phyloP scores from a whole-genome alignment of 30 jellyfish, hydroid and myxozoan species.

The Cassiopea xamachana region DNA sequence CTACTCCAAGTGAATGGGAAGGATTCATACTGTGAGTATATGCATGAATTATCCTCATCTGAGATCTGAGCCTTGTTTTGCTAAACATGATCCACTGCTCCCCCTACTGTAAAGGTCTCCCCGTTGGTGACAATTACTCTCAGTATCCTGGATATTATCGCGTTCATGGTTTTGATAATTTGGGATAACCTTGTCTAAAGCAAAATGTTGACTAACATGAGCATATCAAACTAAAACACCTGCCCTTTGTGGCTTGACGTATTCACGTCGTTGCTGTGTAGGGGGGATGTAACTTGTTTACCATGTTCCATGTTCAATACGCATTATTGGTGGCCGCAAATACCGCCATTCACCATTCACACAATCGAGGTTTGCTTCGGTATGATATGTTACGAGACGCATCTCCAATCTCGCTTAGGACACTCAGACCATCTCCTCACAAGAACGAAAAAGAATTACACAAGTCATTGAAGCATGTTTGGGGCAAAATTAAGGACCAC shows the following conservation, averaged over 20 bases:
- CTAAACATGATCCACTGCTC: not conserved
- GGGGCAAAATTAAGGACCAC: conserved; percentile 80
- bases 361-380: not conserved
- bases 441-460: conserved; percentile 75
- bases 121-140: not conserved
- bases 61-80: not conserved
- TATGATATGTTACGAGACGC: not conserved
- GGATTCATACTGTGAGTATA: conserved; percentile 61
- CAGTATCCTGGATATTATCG: not conserved
- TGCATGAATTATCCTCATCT: not conserved
- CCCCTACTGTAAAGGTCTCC: not conserved
- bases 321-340: conserved; percentile 9
- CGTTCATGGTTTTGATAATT: not conserved
- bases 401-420: not conserved
- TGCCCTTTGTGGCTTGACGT: not conserved
- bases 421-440: conserved; percentile 76
- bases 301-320: not conserved
- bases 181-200: not conserved
- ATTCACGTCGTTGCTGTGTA: not conserved
- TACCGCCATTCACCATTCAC: not conserved
- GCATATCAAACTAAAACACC: not conserved
- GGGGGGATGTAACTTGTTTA: not conserved
- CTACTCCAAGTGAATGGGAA: conserved; percentile 73
- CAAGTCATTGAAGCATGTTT: conserved; percentile 73
- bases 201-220: not conserved